Evolutionary conservation across 2,113 vertebrate genomes (phyloP).

Genomic region (Centropristis striata): DNA sequence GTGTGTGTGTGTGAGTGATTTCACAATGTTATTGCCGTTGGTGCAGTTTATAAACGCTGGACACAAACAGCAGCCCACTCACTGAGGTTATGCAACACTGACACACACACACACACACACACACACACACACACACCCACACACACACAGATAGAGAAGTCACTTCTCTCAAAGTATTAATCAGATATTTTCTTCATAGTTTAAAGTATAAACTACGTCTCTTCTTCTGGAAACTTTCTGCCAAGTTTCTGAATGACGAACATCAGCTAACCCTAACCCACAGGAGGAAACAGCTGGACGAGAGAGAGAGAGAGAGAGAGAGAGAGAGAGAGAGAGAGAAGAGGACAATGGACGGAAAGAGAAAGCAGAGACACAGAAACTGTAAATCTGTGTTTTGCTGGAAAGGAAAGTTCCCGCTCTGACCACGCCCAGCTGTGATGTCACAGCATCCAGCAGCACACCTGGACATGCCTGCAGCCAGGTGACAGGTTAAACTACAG

Average conservation of each 20-base stretch:
- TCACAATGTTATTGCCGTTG: constrained; percentile 42
- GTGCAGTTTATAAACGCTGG: constrained; percentile 43
- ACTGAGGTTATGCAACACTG: constrained; percentile 49
- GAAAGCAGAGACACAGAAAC: background rate
- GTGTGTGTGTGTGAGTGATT: constrained; percentile 28
- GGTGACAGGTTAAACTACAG: background rate
- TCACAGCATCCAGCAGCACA: background rate
- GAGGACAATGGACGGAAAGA: constrained; percentile 54
- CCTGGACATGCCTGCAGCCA: background rate
- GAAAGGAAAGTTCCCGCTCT: background rate
- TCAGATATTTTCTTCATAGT: background rate
- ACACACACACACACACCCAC: constrained; percentile 3
- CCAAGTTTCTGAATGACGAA: too few relatives aligned
- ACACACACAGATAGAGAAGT: constrained; percentile 3
- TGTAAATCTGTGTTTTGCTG: background rate
- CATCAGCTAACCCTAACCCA: too few relatives aligned
- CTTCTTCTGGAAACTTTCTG: too few relatives aligned
- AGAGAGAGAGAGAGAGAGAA: background rate
- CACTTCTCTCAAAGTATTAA: background rate
- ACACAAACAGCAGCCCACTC: constrained; percentile 60
- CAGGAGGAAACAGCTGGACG: background rate
- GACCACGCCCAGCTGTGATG: background rate
- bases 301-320: background rate
- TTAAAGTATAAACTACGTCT: background rate
- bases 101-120: background rate